Conservation (phyloP, 2,113 vertebrate species). For the Dendrocopos noguchii region DNA sequence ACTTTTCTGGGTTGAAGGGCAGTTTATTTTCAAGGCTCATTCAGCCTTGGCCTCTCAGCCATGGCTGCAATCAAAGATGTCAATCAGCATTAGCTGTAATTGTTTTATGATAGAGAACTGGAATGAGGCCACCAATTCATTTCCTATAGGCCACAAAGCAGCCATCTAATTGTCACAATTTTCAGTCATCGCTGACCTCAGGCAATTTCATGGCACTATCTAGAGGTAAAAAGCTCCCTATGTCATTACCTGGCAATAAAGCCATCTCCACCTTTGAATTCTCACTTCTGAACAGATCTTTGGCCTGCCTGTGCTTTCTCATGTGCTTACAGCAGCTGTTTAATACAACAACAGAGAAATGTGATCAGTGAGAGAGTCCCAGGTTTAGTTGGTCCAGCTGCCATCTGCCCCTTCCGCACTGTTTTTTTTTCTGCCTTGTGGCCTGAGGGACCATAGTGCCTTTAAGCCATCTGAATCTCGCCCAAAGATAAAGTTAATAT, state of each 20-base stretch:
- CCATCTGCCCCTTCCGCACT: background rate
- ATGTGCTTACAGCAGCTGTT: background rate
- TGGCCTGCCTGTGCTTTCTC: background rate
- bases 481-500: background rate
- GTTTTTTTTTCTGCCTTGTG: background rate
- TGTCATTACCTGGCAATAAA: slow-evolving; percentile 53
- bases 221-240: slow-evolving; percentile 22
- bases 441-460: background rate
- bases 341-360: background rate
- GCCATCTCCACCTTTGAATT: background rate
- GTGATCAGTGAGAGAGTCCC: background rate
- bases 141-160: slow-evolving; percentile 39
- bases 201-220: background rate
- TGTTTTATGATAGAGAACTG: slow-evolving; percentile 57
- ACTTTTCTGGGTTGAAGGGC: slow-evolving; percentile 42
- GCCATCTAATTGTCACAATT: slow-evolving; percentile 49
- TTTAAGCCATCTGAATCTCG: background rate
- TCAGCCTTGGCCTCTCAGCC: slow-evolving; percentile 16
- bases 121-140: slow-evolving; percentile 44
- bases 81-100: slow-evolving; percentile 56
- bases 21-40: slow-evolving; percentile 50
- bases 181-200: slow-evolving; percentile 49
- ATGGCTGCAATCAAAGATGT: slow-evolving; percentile 35
- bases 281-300: slow-evolving; percentile 7
- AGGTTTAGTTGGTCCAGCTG: background rate